Percentiles rank a stretch among this genome's conserved stretches.
phyloP scores from a whole-genome alignment of 2,113 vertebrate genomes.

The Nymphicus hollandicus region DNA sequence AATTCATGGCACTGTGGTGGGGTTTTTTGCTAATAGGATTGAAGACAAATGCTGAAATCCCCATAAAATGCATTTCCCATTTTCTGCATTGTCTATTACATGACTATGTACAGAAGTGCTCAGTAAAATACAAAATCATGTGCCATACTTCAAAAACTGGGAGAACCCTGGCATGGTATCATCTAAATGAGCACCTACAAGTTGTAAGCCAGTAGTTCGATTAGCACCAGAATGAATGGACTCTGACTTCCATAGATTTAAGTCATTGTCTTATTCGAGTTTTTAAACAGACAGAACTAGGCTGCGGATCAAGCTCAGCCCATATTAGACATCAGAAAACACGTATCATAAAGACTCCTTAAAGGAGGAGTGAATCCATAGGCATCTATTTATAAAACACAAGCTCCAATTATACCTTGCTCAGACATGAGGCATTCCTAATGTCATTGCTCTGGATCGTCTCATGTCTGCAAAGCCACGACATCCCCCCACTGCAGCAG shows the following conservation, averaged over 20 bases:
- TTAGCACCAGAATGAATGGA: accelerated
- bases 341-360: background rate
- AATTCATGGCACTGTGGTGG: background rate
- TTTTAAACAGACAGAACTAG: background rate
- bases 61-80: background rate
- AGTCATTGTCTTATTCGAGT: accelerated
- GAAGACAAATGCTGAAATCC: background rate
- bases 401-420: background rate
- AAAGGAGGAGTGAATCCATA: background rate
- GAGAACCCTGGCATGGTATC: accelerated
- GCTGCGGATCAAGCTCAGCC: background rate
- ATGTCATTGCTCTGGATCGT: background rate
- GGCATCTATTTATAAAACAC: background rate
- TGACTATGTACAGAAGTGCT: accelerated
- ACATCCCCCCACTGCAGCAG: accelerated
- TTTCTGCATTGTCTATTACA: background rate
- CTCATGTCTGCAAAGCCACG: background rate
- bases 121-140: background rate
- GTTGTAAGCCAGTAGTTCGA: background rate
- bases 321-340: accelerated
- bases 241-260: accelerated
- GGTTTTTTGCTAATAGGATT: background rate
- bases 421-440: accelerated
- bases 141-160: accelerated
- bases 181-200: accelerated